Evolutionary conservation across 1,140 invertebrate genomes (phyloP).

Genomic region (Coelopa frigida): DNA sequence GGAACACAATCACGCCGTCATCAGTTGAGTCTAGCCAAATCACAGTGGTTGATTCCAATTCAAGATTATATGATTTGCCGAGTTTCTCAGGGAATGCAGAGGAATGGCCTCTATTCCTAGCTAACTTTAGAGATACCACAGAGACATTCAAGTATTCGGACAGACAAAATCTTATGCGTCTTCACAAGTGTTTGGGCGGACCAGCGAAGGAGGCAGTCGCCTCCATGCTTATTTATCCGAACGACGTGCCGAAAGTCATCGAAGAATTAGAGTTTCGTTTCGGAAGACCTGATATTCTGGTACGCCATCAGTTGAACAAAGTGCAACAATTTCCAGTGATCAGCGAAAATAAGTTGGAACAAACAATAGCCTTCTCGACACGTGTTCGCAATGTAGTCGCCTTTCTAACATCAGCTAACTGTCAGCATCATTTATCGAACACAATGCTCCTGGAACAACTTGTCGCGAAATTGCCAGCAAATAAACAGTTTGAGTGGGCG

Average conservation of each 20-base stretch:
- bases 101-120: constrained; percentile 1
- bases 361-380: no score
- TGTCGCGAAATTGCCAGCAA: no score
- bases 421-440: no score
- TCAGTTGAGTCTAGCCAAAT: no score
- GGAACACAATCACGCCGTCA: no score
- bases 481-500: no score
- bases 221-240: constrained; percentile 5
- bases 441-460: no score
- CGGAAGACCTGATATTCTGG: no score
- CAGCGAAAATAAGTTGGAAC: not conserved
- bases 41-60: no score
- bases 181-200: constrained; percentile 8
- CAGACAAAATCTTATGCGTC: constrained; percentile 7
- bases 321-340: not conserved
- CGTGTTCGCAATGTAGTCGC: no score
- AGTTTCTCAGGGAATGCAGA: constrained; percentile 4
- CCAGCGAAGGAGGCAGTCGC: not conserved
- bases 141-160: constrained; percentile 1
- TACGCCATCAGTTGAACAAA: not conserved
- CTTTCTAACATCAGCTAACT: no score
- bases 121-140: constrained; percentile 6
- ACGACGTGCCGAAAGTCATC: not conserved
- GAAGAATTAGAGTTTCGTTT: not conserved
- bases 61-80: not conserved